phyloP scores from a whole-genome alignment of 2,113 vertebrate genomes.

The Saimiri boliviensis region DNA sequence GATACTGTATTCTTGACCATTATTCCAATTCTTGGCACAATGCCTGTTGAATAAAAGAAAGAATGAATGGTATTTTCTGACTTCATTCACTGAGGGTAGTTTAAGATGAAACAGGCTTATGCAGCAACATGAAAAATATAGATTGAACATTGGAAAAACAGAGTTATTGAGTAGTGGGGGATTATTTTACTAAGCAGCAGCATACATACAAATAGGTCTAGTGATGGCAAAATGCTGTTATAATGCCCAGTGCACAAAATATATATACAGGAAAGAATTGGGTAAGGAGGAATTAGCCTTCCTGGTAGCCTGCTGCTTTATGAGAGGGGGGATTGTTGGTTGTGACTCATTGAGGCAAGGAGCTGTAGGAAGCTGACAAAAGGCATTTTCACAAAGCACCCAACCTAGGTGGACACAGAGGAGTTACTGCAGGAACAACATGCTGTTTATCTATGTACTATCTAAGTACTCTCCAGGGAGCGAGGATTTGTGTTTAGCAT shows the following conservation, averaged over 20 bases:
- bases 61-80: background rate
- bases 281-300: background rate
- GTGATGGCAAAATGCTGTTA: background rate
- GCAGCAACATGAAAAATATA: background rate
- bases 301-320: background rate
- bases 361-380: conserved; percentile 25
- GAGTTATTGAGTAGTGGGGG: background rate
- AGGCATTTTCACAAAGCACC: conserved; percentile 1
- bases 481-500: background rate
- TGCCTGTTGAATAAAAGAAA: background rate
- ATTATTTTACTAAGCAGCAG: background rate
- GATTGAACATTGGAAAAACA: background rate
- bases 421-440: background rate
- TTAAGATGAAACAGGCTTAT: background rate
- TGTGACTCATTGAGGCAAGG: conserved; percentile 11
- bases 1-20: background rate
- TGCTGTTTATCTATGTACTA: background rate
- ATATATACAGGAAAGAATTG: background rate
- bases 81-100: background rate
- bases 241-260: background rate
- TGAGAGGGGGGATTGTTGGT: background rate
- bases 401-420: background rate
- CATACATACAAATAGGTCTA: background rate
- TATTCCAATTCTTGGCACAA: no score
- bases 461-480: background rate